Conservation (phyloP, 2,113 vertebrate species). For the Brachypteracias leptosomus region DNA sequence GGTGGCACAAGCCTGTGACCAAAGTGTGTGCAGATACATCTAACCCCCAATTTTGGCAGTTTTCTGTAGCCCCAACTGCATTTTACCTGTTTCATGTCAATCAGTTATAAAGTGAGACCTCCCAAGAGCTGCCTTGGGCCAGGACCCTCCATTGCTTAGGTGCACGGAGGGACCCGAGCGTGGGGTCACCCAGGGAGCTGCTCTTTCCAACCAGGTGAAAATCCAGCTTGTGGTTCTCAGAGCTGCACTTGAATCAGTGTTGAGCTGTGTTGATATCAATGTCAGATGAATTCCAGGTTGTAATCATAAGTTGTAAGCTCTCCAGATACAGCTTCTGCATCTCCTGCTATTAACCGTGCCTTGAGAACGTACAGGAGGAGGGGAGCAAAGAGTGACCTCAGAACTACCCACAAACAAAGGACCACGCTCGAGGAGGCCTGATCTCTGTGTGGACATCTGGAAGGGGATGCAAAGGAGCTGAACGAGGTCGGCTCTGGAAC, state of each 20-base stretch:
- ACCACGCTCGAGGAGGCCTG: rapidly evolving
- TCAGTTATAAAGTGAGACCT: background rate
- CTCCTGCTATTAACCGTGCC: background rate
- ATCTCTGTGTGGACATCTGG: rapidly evolving
- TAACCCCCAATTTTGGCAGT: rapidly evolving
- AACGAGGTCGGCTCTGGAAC: background rate
- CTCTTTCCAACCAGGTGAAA: background rate
- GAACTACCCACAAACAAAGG: background rate
- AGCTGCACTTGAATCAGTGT: background rate
- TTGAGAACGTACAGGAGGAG: background rate
- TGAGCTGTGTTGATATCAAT: background rate
- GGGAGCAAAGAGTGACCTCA: background rate
- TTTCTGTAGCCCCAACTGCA: background rate
- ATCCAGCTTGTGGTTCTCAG: background rate
- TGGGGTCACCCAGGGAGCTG: background rate
- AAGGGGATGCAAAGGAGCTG: background rate
- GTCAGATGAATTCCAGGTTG: background rate
- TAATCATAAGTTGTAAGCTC: background rate
- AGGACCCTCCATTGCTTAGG: rapidly evolving
- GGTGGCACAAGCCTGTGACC: background rate
- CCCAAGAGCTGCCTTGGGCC: background rate
- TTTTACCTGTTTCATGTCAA: background rate
- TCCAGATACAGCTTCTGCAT: background rate
- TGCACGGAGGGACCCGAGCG: no score
- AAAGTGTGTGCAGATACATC: no score